Evolutionary conservation across 2,797 vertebrate species (phyloP).

Genomic region (Selene dorsalis): DNA sequence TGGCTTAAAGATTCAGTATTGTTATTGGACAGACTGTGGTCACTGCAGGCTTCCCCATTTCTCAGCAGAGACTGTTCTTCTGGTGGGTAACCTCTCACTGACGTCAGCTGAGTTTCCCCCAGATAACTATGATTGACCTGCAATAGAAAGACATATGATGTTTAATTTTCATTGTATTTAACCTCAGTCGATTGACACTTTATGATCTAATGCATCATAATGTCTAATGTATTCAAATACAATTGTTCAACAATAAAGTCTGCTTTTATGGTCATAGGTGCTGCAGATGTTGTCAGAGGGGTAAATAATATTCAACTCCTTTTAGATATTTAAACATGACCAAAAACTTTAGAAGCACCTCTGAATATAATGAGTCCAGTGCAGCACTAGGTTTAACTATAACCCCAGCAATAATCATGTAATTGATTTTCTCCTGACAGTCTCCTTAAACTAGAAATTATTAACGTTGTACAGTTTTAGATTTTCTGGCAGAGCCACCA

Average conservation of each 20-base stretch:
- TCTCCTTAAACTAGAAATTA: background rate
- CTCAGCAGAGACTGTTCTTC: constrained; percentile 70
- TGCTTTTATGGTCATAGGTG: background rate
- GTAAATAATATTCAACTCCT: background rate
- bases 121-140: constrained; percentile 46
- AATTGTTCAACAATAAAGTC: background rate
- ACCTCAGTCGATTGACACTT: background rate
- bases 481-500: background rate
- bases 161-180: background rate
- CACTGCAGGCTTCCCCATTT: constrained; percentile 42
- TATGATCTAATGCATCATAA: background rate
- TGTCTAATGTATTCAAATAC: background rate
- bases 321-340: background rate
- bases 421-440: background rate
- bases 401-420: background rate
- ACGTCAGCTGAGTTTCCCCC: constrained; percentile 25
- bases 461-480: background rate
- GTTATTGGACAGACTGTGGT: constrained; percentile 45
- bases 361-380: background rate
- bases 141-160: constrained; percentile 16
- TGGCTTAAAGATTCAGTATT: constrained; percentile 36
- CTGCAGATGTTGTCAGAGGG: background rate
- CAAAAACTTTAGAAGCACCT: background rate
- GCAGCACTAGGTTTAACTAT: background rate
- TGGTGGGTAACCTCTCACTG: constrained; percentile 11